These are phyloP conservation scores for Sinocyclocheilus anophthalmus DNA, from an alignment of 2,113 vertebrate species.

Conservation along the genomic window DNA sequence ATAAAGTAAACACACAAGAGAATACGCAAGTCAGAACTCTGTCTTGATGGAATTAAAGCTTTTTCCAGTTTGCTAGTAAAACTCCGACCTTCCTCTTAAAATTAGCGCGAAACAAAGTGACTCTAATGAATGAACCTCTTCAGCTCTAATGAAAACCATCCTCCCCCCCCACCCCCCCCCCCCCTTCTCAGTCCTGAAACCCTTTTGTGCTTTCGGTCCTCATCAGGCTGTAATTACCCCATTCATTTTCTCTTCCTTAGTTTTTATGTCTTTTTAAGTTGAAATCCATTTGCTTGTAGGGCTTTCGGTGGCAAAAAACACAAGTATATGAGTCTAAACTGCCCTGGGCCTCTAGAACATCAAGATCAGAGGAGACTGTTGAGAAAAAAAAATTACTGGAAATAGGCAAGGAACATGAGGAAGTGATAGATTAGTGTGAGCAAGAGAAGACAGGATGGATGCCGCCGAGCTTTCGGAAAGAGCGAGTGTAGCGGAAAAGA, in stretches of 20 bases:
- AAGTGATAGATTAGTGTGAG: no score
- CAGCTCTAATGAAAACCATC: not conserved
- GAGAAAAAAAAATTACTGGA: no score
- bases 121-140: not conserved
- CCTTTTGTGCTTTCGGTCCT: conserved; percentile 16
- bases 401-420: no score
- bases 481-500: no score
- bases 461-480: no score
- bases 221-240: conserved; percentile 4
- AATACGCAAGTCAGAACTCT: not conserved
- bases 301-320: no score
- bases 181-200: not conserved
- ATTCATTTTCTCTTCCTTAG: not conserved
- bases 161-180: no score
- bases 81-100: not conserved
- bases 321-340: no score
- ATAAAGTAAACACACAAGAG: not conserved
- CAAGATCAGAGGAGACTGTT: no score
- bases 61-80: not conserved
- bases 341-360: no score
- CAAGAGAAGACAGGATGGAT: no score
- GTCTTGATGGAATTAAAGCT: not conserved
- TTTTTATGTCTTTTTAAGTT: not conserved
- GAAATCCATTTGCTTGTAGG: no score
- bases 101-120: not conserved